Base-by-base conservation (phyloP, 2,888 invertebrate species). In the Xylota segnis region DNA sequence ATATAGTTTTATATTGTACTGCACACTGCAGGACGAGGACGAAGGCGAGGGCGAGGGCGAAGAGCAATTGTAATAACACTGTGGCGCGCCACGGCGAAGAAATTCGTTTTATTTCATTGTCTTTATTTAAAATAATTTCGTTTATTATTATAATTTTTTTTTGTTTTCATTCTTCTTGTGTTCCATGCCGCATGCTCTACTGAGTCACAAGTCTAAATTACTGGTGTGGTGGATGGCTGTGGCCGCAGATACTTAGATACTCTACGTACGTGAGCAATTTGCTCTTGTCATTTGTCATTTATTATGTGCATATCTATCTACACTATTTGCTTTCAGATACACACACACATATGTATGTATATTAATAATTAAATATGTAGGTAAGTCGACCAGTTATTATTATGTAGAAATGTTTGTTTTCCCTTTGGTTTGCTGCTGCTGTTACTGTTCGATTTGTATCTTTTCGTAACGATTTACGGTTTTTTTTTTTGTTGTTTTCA, bases 101-200 rank as follows among this genome's bases (percentile, higher is more conserved):
- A 77, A 82, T 77, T 86, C 86, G 76, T 86, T 86, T 86, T 86
- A 86, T 86, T 76, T 82, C 76, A 82, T 86, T 86, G 82, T 86
- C 86, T 86, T 77, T 86, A 82, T 86, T 86, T 82, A 77, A 82
- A 82, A 82, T 77, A 82, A 86, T 82, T 86, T 86, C 76, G 66
- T 86, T 82, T 86, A 86, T 86, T 82, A 86, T 86, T 68, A 86
- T 82, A 68, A 71, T 76, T 61, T 82, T 81, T 75, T 81, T 54
- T 54, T 52, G 70, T 45, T 40, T 59, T 66, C 10, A 59, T 40
- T 54, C 32, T 54, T 65, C 47, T 65, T 65, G 37, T 63, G 43
- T 79, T 72, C 54, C 61, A 71, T 68, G 71, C 72, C 66, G 61
- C 86, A 86, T 86, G 86, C 71, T 86, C 81, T 61, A 76, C 76